phyloP scores from a whole-genome alignment of 2,888 invertebrate species.

The Choreutis nemorana region DNA sequence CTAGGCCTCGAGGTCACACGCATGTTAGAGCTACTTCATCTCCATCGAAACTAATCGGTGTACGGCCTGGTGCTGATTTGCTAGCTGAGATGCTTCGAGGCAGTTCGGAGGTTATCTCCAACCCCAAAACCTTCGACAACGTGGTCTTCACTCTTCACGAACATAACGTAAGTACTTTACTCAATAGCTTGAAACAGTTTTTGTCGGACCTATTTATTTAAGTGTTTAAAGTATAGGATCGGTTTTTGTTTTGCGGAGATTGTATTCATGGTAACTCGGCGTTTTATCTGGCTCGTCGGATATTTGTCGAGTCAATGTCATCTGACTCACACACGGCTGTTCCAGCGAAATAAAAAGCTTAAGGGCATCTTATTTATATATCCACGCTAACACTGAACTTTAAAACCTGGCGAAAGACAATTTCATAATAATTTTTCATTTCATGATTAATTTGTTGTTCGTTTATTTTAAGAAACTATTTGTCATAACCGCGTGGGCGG shows the following conservation, averaged over 20 bases:
- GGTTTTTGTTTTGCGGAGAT: slow-evolving; percentile 32
- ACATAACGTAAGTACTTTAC: slow-evolving; percentile 58
- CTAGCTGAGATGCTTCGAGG: slow-evolving; percentile 80
- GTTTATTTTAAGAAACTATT: no score
- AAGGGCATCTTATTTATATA: slow-evolving; percentile 51
- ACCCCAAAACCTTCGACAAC: slow-evolving; percentile 62
- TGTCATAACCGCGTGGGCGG: no score
- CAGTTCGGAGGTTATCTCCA: slow-evolving; percentile 79
- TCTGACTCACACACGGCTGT: slow-evolving; percentile 56
- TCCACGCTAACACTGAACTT: slow-evolving; percentile 22
- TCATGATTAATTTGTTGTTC: no score
- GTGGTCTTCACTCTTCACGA: slow-evolving; percentile 57
- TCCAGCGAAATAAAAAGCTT: slow-evolving; percentile 50
- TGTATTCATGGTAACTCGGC: slow-evolving; percentile 36
- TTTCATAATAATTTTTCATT: no score
- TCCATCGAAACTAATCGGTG: slow-evolving; percentile 77
- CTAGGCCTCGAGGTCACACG: slow-evolving; percentile 55
- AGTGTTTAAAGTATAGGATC: slow-evolving; percentile 1
- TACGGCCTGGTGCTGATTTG: slow-evolving; percentile 65
- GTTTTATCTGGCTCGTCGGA: slow-evolving; percentile 38
- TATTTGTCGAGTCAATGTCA: slow-evolving; percentile 47
- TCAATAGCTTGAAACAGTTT: slow-evolving; percentile 30
- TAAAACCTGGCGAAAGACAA: no score
- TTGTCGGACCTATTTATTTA: not conserved
- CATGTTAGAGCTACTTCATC: slow-evolving; percentile 83